phyloP scores from a whole-genome alignment of 2,113 vertebrate genomes.

The Merops nubicus region DNA sequence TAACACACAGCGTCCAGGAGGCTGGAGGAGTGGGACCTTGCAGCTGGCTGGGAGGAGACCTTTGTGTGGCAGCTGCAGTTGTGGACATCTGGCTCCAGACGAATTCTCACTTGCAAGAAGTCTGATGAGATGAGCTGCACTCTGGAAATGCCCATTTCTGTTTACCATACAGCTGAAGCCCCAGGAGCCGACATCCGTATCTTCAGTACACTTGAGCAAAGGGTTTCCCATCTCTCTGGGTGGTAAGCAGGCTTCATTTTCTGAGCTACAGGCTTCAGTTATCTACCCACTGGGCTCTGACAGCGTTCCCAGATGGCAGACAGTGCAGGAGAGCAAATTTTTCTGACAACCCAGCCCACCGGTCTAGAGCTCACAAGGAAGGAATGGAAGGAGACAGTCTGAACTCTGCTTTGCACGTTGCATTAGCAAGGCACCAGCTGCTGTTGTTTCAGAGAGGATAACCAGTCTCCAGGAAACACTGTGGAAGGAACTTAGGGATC shows the following conservation, averaged over 20 bases:
- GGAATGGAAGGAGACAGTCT: not conserved
- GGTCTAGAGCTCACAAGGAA: not conserved
- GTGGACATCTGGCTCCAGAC: not conserved
- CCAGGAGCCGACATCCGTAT: rapidly evolving
- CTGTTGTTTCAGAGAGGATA: not conserved
- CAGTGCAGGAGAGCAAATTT: not conserved
- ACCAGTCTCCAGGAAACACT: not conserved
- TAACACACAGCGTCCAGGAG: rapidly evolving
- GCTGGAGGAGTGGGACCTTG: not conserved
- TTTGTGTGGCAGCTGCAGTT: not conserved
- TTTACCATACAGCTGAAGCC: not conserved
- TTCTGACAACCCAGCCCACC: not conserved
- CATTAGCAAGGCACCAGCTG: not conserved
- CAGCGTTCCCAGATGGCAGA: not conserved
- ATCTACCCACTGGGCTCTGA: not conserved
- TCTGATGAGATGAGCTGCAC: not conserved
- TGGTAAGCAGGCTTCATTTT: not conserved
- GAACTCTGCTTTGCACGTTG: not conserved
- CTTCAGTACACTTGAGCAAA: not conserved
- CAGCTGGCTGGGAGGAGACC: not conserved
- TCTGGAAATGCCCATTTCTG: not conserved
- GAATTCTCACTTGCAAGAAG: not conserved
- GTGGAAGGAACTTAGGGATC: not conserved
- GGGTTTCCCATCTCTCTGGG: not conserved
- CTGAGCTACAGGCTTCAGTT: not conserved